Percentiles rank a stretch among this genome's conserved stretches.
Evolutionary conservation across 1,140 invertebrate genomes (phyloP).

Genomic region (Meloidogyne hapla): DNA sequence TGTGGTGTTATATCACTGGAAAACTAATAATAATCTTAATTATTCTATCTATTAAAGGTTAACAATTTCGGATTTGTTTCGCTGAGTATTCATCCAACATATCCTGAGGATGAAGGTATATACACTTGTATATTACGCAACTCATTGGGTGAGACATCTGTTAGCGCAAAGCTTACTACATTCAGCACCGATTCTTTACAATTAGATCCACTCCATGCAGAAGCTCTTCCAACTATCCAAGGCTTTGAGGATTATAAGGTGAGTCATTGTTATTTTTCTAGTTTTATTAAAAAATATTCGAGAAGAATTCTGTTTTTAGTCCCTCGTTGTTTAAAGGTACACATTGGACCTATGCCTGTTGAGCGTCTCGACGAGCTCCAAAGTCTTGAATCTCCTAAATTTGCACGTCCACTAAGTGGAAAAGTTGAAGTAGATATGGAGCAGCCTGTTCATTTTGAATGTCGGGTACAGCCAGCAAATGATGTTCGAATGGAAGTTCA

Average conservation of each 20-base stretch:
- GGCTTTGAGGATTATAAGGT: conserved; percentile 49
- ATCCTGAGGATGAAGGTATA: conserved; percentile 85
- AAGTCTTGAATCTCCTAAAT: conserved; percentile 51
- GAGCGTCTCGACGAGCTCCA: conserved; percentile 60
- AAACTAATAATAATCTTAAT: background rate
- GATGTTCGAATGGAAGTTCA: conserved; percentile 71
- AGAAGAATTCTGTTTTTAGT: too few relatives aligned
- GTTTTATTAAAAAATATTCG: conserved; percentile 18
- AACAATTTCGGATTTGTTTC: conserved; percentile 91
- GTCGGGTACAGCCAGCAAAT: conserved; percentile 65
- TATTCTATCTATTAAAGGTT: conserved; percentile 36
- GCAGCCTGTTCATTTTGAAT: conserved; percentile 67
- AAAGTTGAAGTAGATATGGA: conserved; percentile 64
- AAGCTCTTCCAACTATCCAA: conserved; percentile 53
- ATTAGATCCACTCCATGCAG: conserved; percentile 52
- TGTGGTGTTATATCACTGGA: too few relatives aligned
- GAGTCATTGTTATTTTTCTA: background rate
- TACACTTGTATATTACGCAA: conserved; percentile 86
- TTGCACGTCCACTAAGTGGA: conserved; percentile 44
- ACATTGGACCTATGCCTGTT: conserved; percentile 54
- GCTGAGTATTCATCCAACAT: conserved; percentile 82
- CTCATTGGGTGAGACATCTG: conserved; percentile 75
- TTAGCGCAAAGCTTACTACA: conserved; percentile 47
- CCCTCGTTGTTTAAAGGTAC: conserved; percentile 39
- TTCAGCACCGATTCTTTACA: conserved; percentile 42